Base-by-base conservation (phyloP, 2,797 vertebrate species). In the Takifugu rubripes region DNA sequence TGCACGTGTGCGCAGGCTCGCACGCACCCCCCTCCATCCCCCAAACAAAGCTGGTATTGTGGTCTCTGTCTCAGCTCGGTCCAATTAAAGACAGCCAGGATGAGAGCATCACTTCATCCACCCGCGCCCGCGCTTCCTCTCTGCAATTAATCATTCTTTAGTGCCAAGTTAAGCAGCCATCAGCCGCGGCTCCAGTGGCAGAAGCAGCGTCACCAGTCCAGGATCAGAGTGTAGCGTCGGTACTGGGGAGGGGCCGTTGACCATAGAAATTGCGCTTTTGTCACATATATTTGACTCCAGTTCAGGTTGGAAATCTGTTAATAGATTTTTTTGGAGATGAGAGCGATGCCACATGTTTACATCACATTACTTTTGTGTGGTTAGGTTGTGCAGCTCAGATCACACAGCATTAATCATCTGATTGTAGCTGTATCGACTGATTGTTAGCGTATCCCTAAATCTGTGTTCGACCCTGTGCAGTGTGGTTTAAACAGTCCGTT, bases 31-130 rank as follows among this genome's bases (percentile, higher is more conserved):
- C 6, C 15, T n/a, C 70, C 63, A 6, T 67, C 66, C 68, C 70
- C 56, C 69, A 67, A 49, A 89, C 88, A 87, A 85, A 86, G 87
- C 79, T 77, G 64, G 77, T 75, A 78, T 84, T 88, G 83, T 84
- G 75, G 68, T 61, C 77, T 46, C 58, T 72, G 64, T 73, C 76
- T 70, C 81, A 72, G 78, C 82, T 71, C 57, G 5, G 74, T 65
- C 77, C 84, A 86, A 86, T 85, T 86, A 82, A 79, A 83, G 79
- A 67, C 84, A 69, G 79, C 74, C 79, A 81, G 82, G 81, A 87
- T 82, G 66, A 79, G 74, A 74, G 79, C 82, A 82, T 85, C 80
- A 70, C 78, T 81, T 79, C 75, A 81, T 65, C 72, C 78, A 49
- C 66, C 74, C 61, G 11, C 55, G 2, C 64, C 50, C 63, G 50